phyloP scores from a whole-genome alignment of 2,888 invertebrate genomes.

The Archaeoteleia sp. region DNA sequence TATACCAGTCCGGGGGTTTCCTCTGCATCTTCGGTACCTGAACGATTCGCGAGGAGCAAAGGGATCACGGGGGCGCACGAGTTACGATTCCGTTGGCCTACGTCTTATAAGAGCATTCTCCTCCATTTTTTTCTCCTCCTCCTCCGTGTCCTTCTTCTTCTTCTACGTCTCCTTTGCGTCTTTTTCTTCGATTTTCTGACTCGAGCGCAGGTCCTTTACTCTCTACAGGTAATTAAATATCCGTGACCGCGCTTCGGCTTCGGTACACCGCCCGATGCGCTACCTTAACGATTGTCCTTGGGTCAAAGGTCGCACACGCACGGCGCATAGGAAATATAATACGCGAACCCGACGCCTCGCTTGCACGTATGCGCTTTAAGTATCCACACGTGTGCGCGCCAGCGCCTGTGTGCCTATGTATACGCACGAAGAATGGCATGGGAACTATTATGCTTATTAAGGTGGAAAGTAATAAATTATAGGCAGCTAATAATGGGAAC shows the following conservation, averaged over 20 bases:
- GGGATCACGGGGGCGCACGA: slow-evolving; percentile 42
- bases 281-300: slow-evolving; percentile 73
- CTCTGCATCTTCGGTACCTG: slow-evolving; percentile 32
- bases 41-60: slow-evolving; percentile 13
- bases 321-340: slow-evolving; percentile 57
- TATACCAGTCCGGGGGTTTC: slow-evolving; percentile 39
- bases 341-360: slow-evolving; percentile 42
- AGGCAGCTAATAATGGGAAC: slow-evolving; percentile 71
- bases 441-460: slow-evolving; percentile 75
- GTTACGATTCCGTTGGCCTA: slow-evolving; percentile 59
- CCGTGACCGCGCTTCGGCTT: slow-evolving; percentile 58
- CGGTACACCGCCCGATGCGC: slow-evolving; percentile 65
- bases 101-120: slow-evolving; percentile 44
- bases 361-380: slow-evolving; percentile 16
- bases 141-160: slow-evolving; percentile 31
- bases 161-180: slow-evolving; percentile 7
- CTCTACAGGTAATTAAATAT: slow-evolving; percentile 68
- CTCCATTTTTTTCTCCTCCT: slow-evolving; percentile 32
- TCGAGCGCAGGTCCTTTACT: slow-evolving; percentile 17
- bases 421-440: slow-evolving; percentile 66
- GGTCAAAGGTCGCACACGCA: slow-evolving; percentile 70
- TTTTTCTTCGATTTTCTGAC: slow-evolving; percentile 27
- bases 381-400: background rate
- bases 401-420: slow-evolving; percentile 26
- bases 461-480: slow-evolving; percentile 74